Evolutionary conservation across 2,888 invertebrate genomes (phyloP).

Genomic region (Ceraclea dissimilis): DNA sequence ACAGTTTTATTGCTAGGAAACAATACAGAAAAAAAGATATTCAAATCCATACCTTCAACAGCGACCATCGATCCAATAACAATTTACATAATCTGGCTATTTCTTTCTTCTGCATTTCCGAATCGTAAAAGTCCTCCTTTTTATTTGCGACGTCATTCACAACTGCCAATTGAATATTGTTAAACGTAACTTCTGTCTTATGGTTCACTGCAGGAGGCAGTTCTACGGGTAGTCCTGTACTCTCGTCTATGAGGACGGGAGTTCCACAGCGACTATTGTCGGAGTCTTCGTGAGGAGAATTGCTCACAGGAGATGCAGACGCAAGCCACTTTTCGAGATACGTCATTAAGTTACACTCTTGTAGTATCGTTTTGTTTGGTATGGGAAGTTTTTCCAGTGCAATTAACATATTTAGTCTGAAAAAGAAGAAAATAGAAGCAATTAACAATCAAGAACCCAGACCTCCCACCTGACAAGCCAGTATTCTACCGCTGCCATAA

Average conservation of each 20-base stretch:
- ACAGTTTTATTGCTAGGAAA: too few species aligned
- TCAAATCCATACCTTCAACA: slow-evolving; percentile 46
- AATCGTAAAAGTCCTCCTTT: slow-evolving; percentile 28
- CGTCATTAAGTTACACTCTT: slow-evolving; percentile 82
- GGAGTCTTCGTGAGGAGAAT: slow-evolving; percentile 26
- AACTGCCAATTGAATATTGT: slow-evolving; percentile 23
- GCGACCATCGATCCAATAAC: slow-evolving; percentile 68
- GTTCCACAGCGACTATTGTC: slow-evolving; percentile 28
- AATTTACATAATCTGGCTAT: slow-evolving; percentile 53
- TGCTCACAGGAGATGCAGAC: slow-evolving; percentile 30
- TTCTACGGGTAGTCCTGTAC: slow-evolving; percentile 43
- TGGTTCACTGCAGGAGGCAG: slow-evolving; percentile 27
- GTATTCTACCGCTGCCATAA: not conserved
- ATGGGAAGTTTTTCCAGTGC: slow-evolving; percentile 83
- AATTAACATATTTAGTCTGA: slow-evolving; percentile 65
- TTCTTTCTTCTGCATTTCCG: slow-evolving; percentile 38
- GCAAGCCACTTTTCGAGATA: slow-evolving; percentile 80
- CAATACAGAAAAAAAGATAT: too few species aligned
- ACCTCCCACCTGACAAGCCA: too few species aligned
- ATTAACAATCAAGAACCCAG: too few species aligned
- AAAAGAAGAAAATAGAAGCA: slow-evolving; percentile 4
- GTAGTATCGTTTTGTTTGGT: slow-evolving; percentile 85
- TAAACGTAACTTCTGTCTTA: slow-evolving; percentile 23
- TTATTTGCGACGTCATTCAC: slow-evolving; percentile 18
- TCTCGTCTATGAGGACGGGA: slow-evolving; percentile 38